These are phyloP conservation scores for Oreohelix idahoensis DNA, from an alignment of 1,140 invertebrate species.

Conservation along the genomic window DNA sequence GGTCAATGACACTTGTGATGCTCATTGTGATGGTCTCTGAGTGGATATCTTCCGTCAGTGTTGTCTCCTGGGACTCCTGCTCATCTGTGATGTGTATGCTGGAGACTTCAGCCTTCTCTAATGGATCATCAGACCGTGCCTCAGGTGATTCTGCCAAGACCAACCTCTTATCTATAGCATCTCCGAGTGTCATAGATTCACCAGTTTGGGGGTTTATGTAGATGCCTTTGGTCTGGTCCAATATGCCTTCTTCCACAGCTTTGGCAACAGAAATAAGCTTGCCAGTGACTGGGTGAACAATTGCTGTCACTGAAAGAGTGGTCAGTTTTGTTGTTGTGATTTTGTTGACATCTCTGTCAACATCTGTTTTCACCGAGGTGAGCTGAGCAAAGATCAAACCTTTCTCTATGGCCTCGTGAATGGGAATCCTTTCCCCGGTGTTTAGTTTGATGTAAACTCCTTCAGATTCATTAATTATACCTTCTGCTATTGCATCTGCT, in stretches of 20 bases:
- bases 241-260: constrained; percentile 87
- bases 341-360: constrained; percentile 63
- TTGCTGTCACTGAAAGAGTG: constrained; percentile 86
- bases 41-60: constrained; percentile 65
- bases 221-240: constrained; percentile 84
- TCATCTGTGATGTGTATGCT: constrained; percentile 68
- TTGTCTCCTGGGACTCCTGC: constrained; percentile 63
- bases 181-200: constrained; percentile 75
- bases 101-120: constrained; percentile 53
- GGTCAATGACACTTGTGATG: constrained; percentile 83
- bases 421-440: constrained; percentile 82
- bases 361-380: constrained; percentile 69
- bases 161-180: constrained; percentile 69
- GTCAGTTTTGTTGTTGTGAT: constrained; percentile 83
- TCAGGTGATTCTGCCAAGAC: constrained; percentile 62
- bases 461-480: constrained; percentile 85
- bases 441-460: constrained; percentile 86
- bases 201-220: constrained; percentile 86
- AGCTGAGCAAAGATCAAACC: constrained; percentile 82
- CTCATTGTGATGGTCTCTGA: constrained; percentile 71
- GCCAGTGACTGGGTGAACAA: constrained; percentile 87
- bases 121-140: constrained; percentile 43
- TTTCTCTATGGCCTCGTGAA: constrained; percentile 84
- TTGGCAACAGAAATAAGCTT: constrained; percentile 85
- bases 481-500: constrained; percentile 84